Conservation (phyloP, 2,113 vertebrate species). For the Amblyopsis rosae region DNA sequence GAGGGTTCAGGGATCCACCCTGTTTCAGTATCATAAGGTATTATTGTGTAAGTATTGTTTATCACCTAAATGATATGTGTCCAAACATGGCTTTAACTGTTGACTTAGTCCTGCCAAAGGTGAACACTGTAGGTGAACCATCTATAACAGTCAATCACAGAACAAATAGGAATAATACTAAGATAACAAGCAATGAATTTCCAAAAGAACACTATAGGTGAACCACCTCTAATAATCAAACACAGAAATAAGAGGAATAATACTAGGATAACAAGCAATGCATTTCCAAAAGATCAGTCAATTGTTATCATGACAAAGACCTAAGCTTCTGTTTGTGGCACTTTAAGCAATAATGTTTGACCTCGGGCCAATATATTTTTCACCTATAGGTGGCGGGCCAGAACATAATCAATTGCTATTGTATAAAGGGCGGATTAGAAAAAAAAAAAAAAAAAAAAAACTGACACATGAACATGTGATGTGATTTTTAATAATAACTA, state of each 20-base stretch:
- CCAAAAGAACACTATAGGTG: background rate
- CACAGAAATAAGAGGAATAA: background rate
- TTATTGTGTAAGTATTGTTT: background rate
- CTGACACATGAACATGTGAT: too few species aligned
- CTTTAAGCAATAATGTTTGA: too few species aligned
- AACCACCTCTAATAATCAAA: too few species aligned
- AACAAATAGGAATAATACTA: background rate
- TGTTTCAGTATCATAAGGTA: background rate
- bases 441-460: too few species aligned
- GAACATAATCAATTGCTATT: too few species aligned
- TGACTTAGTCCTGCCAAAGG: background rate
- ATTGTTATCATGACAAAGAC: background rate
- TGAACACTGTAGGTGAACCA: background rate
- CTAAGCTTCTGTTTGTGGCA: background rate
- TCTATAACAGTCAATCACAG: background rate
- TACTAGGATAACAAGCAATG: background rate
- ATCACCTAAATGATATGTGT: background rate
- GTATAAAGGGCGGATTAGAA: too few species aligned
- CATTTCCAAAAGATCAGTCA: slow-evolving; percentile 2
- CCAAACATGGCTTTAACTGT: slow-evolving; percentile 3
- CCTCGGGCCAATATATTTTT: too few species aligned
- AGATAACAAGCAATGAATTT: slow-evolving; percentile 1
- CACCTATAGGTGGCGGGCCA: too few species aligned
- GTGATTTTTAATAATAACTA: too few species aligned
- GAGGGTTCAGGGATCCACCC: slow-evolving; percentile 15